Conservation (phyloP, 2,797 vertebrate genomes). For the Oreonectes daqikongensis region DNA sequence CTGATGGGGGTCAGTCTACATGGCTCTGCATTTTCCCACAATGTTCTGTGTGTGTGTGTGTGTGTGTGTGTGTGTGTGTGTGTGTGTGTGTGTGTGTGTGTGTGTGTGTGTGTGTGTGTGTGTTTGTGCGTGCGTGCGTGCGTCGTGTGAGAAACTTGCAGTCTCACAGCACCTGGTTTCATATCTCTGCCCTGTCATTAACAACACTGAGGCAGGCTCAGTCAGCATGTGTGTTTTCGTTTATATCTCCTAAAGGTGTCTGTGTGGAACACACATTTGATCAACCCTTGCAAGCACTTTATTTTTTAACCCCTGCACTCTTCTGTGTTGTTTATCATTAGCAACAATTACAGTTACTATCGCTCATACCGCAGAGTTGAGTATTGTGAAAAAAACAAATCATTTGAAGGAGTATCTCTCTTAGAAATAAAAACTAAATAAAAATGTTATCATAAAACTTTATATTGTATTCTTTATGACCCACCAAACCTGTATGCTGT, state of each 20-base stretch:
- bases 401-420: not conserved
- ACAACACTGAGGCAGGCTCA: slow-evolving; percentile 27
- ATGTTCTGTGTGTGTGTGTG: too few species aligned
- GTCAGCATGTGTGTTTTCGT: slow-evolving; percentile 29
- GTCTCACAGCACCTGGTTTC: slow-evolving; percentile 47
- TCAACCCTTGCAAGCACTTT: not conserved
- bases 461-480: not conserved
- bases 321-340: not conserved
- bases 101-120: too few species aligned
- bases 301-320: not conserved
- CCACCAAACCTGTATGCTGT: not conserved
- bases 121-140: slow-evolving; percentile 10
- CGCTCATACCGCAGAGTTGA: too few species aligned
- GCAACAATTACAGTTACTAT: too few species aligned
- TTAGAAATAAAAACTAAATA: not conserved
- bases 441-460: too few species aligned
- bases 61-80: too few species aligned
- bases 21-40: slow-evolving; percentile 35
- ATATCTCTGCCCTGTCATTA: slow-evolving; percentile 53
- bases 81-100: too few species aligned
- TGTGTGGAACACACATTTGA: slow-evolving; percentile 10
- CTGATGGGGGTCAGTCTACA: slow-evolving; percentile 1
- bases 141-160: slow-evolving; percentile 29
- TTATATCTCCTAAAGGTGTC: slow-evolving; percentile 27
- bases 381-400: not conserved